Conservation (phyloP, 2,797 vertebrate genomes). For the Hemibagrus guttatus region DNA sequence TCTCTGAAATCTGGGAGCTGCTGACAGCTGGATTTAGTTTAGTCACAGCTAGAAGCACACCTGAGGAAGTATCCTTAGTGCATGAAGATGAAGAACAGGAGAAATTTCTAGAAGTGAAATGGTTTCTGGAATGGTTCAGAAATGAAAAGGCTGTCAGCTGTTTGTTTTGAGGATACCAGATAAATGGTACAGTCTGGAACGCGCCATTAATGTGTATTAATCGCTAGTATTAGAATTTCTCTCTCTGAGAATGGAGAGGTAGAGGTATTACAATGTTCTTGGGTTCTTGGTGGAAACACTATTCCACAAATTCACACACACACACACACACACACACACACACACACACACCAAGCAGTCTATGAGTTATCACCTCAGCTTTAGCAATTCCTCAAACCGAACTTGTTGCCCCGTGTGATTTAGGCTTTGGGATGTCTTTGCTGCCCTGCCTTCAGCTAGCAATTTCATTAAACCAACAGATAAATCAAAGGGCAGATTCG, state of each 20-base stretch:
- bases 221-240: not conserved
- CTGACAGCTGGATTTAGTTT: no score
- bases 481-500: not conserved
- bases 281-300: not conserved
- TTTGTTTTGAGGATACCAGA: not conserved
- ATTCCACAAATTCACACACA: not conserved
- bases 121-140: not conserved
- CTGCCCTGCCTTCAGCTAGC: conserved; percentile 1
- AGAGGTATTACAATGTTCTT: not conserved
- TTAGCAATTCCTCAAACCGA: not conserved
- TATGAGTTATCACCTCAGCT: not conserved
- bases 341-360: not conserved
- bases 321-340: conserved; percentile 27
- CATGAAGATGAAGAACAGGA: not conserved
- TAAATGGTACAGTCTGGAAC: not conserved
- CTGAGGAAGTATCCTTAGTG: not conserved
- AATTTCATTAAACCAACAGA: conserved; percentile 22
- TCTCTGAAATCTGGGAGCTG: not conserved
- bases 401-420: not conserved
- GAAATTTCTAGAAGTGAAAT: not conserved
- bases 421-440: not conserved
- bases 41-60: not conserved
- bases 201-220: not conserved
- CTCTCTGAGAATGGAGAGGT: not conserved
- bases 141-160: not conserved